These are phyloP conservation scores for Aricia agestis DNA, from an alignment of 1,140 invertebrate species.

Conservation along the genomic window DNA sequence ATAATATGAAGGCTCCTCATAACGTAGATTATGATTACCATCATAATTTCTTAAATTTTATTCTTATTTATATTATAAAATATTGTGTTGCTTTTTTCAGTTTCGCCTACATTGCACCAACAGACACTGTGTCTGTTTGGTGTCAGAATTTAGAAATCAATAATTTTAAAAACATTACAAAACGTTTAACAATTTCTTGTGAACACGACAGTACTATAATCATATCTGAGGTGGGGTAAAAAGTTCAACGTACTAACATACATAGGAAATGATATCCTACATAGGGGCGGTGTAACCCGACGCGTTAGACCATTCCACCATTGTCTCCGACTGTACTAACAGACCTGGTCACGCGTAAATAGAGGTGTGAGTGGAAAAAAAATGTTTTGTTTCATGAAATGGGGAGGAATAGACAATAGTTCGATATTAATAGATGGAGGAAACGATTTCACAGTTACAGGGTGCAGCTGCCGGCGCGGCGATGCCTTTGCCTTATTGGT, in stretches of 20 bases:
- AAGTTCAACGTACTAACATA: conserved; percentile 19
- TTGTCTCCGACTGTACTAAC: conserved; percentile 20
- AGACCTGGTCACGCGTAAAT: not conserved
- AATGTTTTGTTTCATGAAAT: conserved; percentile 9
- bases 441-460: not conserved
- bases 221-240: conserved; percentile 20
- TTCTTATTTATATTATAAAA: too few species aligned
- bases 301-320: conserved; percentile 21
- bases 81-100: too few species aligned
- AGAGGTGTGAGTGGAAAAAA: conserved; percentile 16
- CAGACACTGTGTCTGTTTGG: too few species aligned
- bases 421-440: not conserved
- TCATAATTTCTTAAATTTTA: too few species aligned
- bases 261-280: conserved; percentile 22
- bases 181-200: not conserved
- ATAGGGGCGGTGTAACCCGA: conserved; percentile 18
- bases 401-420: not conserved
- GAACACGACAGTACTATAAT: conserved; percentile 16
- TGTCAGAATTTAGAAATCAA: too few species aligned
- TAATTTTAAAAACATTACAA: too few species aligned
- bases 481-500: not conserved
- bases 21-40: too few species aligned
- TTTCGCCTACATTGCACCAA: too few species aligned
- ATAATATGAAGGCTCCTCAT: too few species aligned
- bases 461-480: not conserved